phyloP scores from a whole-genome alignment of 2,113 vertebrate species.

The Rissa tridactyla region DNA sequence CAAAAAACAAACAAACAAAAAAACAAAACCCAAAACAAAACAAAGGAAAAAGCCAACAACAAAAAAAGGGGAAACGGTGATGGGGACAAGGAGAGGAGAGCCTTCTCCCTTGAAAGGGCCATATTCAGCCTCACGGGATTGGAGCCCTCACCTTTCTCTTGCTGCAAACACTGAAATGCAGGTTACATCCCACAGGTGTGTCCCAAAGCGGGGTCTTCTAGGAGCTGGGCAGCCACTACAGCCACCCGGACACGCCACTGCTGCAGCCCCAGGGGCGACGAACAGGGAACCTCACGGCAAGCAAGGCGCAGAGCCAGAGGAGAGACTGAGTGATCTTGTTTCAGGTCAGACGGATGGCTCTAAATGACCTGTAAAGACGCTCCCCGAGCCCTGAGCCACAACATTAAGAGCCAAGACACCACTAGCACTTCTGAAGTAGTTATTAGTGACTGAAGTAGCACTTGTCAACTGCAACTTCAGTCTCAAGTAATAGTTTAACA shows the following conservation, averaged over 20 bases:
- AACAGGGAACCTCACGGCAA: slow-evolving; percentile 12
- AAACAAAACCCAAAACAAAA: not conserved
- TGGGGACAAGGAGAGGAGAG: not conserved
- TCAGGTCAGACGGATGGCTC: slow-evolving; percentile 75
- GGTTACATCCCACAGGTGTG: not conserved
- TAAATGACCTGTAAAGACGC: slow-evolving; percentile 77
- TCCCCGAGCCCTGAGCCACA: slow-evolving; percentile 67
- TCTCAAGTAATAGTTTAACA: slow-evolving; percentile 78
- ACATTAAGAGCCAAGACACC: slow-evolving; percentile 67
- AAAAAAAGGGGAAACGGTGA: not conserved
- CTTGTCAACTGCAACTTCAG: slow-evolving; percentile 73
- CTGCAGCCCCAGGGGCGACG: not conserved
- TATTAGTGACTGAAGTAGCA: slow-evolving; percentile 77
- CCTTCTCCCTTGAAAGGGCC: not conserved
- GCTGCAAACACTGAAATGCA: not conserved
- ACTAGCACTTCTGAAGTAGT: slow-evolving; percentile 71
- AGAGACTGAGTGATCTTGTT: slow-evolving; percentile 72
- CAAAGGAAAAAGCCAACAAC: not conserved
- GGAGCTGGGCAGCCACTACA: not conserved
- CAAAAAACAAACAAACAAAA: not conserved
- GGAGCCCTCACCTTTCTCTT: not conserved
- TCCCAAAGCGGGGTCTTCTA: not conserved
- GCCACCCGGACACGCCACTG: not conserved
- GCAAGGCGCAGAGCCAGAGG: slow-evolving; percentile 12
- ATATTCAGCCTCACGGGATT: not conserved